Conservation (phyloP, 2,888 invertebrate species). For the Ceriagrion tenellum region DNA sequence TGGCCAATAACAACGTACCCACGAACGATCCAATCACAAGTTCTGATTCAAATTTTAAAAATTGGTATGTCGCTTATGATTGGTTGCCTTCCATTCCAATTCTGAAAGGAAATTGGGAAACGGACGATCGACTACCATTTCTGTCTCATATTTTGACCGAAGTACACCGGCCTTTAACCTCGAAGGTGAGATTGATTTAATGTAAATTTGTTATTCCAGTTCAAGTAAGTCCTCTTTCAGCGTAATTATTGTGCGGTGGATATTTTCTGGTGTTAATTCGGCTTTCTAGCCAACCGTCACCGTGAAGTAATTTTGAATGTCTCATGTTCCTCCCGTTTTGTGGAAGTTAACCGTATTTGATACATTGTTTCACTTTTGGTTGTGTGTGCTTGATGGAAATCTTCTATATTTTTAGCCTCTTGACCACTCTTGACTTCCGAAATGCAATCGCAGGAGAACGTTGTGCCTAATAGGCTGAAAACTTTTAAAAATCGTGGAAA, state of each 20-base stretch:
- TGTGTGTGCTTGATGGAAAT: not conserved
- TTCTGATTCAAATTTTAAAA: not conserved
- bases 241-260: not conserved
- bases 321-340: not conserved
- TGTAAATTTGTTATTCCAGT: not conserved
- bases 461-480: constrained; percentile 81
- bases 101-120: constrained; percentile 33
- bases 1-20: not conserved
- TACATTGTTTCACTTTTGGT: not conserved
- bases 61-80: not conserved
- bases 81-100: constrained; percentile 25
- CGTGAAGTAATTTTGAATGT: not conserved
- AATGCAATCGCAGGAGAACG: constrained; percentile 83
- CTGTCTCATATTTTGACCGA: not conserved
- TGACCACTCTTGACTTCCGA: not conserved
- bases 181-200: not conserved
- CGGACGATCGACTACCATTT: not conserved
- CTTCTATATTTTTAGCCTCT: not conserved
- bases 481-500: constrained; percentile 90
- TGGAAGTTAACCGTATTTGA: not conserved
- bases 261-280: not conserved
- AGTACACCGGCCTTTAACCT: not conserved
- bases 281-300: not conserved
- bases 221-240: not conserved
- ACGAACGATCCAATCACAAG: not conserved